Conservation (phyloP, 2,888 invertebrate species). For the Myopa testacea region DNA sequence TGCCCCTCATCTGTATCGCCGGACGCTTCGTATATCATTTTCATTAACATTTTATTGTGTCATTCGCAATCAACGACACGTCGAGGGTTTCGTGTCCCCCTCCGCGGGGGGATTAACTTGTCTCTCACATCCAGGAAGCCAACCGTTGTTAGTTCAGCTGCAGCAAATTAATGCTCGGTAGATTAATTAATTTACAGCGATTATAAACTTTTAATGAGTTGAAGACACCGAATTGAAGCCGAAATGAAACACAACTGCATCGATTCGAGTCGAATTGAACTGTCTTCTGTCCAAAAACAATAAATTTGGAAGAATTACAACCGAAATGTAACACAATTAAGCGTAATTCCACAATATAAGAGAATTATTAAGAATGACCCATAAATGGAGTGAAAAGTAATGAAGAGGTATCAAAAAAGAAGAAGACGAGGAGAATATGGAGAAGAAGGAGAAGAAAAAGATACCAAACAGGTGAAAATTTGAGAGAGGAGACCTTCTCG, state of each 20-base stretch:
- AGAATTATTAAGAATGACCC: background rate
- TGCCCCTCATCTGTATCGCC: constrained; percentile 1
- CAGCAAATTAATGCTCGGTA: constrained; percentile 47
- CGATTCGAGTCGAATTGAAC: no score
- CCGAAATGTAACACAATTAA: background rate
- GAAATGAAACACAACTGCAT: background rate
- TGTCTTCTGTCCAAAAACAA: no score
- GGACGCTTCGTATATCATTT: constrained; percentile 33
- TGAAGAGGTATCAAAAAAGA: no score
- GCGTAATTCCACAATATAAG: background rate
- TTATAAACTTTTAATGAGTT: constrained; percentile 49
- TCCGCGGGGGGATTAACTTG: constrained; percentile 40
- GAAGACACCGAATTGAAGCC: background rate
- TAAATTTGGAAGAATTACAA: background rate
- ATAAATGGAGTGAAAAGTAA: background rate
- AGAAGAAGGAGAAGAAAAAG: background rate
- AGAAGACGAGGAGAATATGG: no score
- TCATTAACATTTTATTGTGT: constrained; percentile 40
- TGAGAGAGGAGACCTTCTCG: background rate
- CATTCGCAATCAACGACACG: constrained; percentile 37
- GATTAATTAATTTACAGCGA: constrained; percentile 66
- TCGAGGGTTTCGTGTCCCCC: background rate
- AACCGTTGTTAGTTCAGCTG: constrained; percentile 46
- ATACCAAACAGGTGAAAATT: background rate
- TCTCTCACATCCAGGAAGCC: background rate